Percentiles rank a stretch among this genome's conserved stretches.
phyloP scores from a whole-genome alignment of 2,797 vertebrate species.

The Notamacropus eugenii region DNA sequence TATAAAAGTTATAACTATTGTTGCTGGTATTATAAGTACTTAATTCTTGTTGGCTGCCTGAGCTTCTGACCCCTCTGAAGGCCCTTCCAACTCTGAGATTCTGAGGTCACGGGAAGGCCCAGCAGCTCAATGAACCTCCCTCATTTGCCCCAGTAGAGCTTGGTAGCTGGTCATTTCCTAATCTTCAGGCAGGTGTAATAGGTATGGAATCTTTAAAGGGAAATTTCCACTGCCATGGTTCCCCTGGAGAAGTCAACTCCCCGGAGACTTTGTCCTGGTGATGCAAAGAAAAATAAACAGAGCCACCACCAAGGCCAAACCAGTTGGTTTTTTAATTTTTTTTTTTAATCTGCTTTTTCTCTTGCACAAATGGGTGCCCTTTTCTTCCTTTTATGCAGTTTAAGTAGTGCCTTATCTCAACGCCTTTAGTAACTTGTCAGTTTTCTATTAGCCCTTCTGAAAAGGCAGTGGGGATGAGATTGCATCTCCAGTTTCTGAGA shows the following conservation, averaged over 20 bases:
- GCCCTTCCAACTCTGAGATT: neutral
- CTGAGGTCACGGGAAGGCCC: neutral
- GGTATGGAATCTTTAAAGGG: neutral
- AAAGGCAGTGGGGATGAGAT: neutral
- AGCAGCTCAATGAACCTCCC: neutral
- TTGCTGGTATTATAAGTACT: neutral
- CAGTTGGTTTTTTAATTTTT: neutral
- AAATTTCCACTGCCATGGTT: neutral
- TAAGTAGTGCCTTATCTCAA: constrained; percentile 53
- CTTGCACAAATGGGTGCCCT: neutral
- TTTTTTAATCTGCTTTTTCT: constrained; percentile 23
- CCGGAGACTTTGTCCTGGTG: neutral
- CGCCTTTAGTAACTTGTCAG: constrained; percentile 3
- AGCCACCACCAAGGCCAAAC: neutral
- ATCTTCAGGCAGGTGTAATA: neutral
- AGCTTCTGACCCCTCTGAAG: neutral
- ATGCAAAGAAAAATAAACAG: neutral
- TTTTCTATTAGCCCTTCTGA: constrained; percentile 12
- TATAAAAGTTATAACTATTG: neutral
- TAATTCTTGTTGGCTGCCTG: neutral
- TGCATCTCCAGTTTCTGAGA: neutral
- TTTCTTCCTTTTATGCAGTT: constrained; percentile 17
- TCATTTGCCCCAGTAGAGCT: neutral
- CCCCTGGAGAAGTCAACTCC: neutral
- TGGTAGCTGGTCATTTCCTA: neutral